phyloP scores from a whole-genome alignment of 2,888 invertebrate genomes.

The Caenorhabditis becei region DNA sequence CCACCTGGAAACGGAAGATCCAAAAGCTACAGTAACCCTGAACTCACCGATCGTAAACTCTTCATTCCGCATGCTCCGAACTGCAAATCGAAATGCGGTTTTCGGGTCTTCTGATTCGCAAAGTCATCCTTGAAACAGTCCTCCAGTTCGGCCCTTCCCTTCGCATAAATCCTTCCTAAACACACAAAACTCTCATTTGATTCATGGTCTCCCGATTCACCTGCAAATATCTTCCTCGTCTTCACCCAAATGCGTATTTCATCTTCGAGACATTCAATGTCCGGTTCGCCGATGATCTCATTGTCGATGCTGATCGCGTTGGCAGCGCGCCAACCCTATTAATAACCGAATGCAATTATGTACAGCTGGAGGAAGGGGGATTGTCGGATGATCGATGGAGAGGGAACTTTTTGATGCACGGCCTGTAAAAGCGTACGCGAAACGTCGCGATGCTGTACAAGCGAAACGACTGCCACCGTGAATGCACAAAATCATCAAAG shows the following conservation, averaged over 20 bases:
- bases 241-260: constrained; percentile 80
- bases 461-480: too few relatives aligned
- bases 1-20: constrained; percentile 69
- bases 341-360: constrained; percentile 54
- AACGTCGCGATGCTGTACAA: too few relatives aligned
- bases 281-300: constrained; percentile 81
- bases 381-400: constrained; percentile 40
- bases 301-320: constrained; percentile 78
- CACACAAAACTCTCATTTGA: background rate
- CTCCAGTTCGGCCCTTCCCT: constrained; percentile 79
- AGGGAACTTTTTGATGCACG: constrained; percentile 21
- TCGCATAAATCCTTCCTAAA: constrained; percentile 81
- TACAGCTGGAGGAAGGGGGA: background rate
- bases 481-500: too few relatives aligned
- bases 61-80: constrained; percentile 81
- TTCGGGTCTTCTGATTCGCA: constrained; percentile 74
- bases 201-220: background rate
- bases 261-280: constrained; percentile 81
- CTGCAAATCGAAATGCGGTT: constrained; percentile 79
- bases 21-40: background rate
- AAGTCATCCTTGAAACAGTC: constrained; percentile 81
- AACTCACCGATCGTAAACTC: constrained; percentile 79
- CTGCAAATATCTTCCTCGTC: constrained; percentile 74
- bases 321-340: constrained; percentile 58
- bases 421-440: too few relatives aligned